Evolutionary conservation across 2,888 invertebrate species (phyloP), one percentile per base, ranked within the genome.

Genomic region (Harpalus rubripes): DNA sequence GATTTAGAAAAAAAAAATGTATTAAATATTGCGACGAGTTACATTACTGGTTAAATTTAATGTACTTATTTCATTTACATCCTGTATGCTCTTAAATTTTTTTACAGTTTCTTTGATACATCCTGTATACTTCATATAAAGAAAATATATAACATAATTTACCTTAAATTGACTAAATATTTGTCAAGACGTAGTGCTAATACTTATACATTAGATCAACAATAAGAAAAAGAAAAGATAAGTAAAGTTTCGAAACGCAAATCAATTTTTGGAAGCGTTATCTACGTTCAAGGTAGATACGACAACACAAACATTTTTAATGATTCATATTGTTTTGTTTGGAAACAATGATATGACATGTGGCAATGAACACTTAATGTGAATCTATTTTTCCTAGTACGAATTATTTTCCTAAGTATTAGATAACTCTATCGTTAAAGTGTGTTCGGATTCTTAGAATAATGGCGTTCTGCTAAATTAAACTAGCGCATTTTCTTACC

Each of bases 351-450:
- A 26, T 22, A 32, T 68, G 68, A 39, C 68, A 26, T 22, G 15
- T 68, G 68, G 68, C 68, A 68, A 68, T 68, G 68, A 68, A 68
- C 68, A 68, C 32, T 39, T 68, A 32, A 39, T 15, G 6, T 15
- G 7, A 39, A 68, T 12, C 22, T 7, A 63, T 22, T 22, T 63
- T 63, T 63, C 63, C 26, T 7, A 0, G 68, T 68, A 39, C 7
- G 32, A 68, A 39, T 44, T 74, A 74, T 74, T 74, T 74, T 74
- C 15, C 72, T 18, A 44, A 44, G 72, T 74, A 44, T 74, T 74
- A 74, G 72, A 79, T 41, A 79, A 79, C 32, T 79, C 61, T 61
- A 79, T 79, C 39, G 39, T 61, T 79, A 79, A 79, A 79, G 8
- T 79, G 15, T 52, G 16, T 59, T 56, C 41, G 15, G 10, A 59